Evolutionary conservation across 2,888 invertebrate species (phyloP).

Genomic region (Harpalus rufipes): DNA sequence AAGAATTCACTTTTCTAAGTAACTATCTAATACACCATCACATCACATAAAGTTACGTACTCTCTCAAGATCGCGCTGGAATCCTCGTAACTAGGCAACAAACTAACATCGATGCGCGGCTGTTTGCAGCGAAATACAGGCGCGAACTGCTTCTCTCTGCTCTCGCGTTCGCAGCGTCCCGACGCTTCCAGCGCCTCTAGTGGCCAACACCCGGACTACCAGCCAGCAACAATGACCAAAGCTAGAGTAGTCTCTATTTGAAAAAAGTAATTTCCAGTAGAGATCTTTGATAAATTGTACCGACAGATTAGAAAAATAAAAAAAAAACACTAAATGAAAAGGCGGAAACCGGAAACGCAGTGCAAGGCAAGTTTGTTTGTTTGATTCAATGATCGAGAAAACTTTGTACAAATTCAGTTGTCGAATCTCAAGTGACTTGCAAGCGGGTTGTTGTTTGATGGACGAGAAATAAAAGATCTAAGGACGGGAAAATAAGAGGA

Average conservation of each 20-base stretch:
- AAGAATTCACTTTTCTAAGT: slow-evolving; percentile 13
- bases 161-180: slow-evolving; percentile 36
- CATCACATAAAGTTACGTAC: slow-evolving; percentile 57
- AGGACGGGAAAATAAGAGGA: slow-evolving; percentile 27
- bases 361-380: slow-evolving; percentile 64
- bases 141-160: slow-evolving; percentile 57
- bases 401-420: slow-evolving; percentile 64
- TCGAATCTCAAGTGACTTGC: slow-evolving; percentile 65
- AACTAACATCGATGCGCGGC: slow-evolving; percentile 48
- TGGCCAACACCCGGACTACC: slow-evolving; percentile 14
- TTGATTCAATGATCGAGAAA: slow-evolving; percentile 63
- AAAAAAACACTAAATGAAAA: slow-evolving; percentile 48
- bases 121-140: slow-evolving; percentile 49
- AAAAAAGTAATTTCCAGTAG: slow-evolving; percentile 58
- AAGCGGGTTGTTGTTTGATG: slow-evolving; percentile 61
- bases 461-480: slow-evolving; percentile 53
- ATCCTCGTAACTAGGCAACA: slow-evolving; percentile 51
- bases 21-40: slow-evolving; percentile 32
- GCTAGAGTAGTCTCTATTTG: slow-evolving; percentile 48
- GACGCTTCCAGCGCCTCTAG: slow-evolving; percentile 42
- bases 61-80: slow-evolving; percentile 23
- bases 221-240: slow-evolving; percentile 40
- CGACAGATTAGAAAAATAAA: slow-evolving; percentile 58
- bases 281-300: slow-evolving; percentile 63
- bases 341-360: slow-evolving; percentile 52